phyloP scores from a whole-genome alignment of 2,888 invertebrate species.

The Odiellus spinosus region DNA sequence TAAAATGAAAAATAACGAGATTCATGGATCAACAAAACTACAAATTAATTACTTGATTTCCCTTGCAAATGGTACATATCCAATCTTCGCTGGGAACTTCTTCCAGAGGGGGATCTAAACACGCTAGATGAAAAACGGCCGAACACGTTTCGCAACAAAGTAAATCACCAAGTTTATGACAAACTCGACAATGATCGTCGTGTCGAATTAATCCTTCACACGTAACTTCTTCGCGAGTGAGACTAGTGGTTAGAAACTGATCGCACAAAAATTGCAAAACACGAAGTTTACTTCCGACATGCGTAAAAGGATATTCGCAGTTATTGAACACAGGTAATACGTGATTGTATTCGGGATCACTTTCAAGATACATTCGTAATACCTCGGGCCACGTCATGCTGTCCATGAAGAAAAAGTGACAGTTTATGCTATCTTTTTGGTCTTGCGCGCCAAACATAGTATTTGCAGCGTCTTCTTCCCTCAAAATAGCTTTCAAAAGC shows the following conservation, averaged over 20 bases:
- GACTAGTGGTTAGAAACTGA: slow-evolving; percentile 81
- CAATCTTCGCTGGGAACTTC: slow-evolving; percentile 94
- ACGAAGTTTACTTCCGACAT: slow-evolving; percentile 57
- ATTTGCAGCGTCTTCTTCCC: slow-evolving; percentile 87
- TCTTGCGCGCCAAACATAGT: slow-evolving; percentile 92
- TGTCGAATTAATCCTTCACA: slow-evolving; percentile 54
- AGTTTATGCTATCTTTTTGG: slow-evolving; percentile 92
- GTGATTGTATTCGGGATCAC: slow-evolving; percentile 42
- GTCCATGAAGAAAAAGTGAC: slow-evolving; percentile 80
- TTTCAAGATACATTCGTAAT: slow-evolving; percentile 72
- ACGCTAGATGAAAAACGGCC: slow-evolving; percentile 91
- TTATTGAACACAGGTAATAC: slow-evolving; percentile 25
- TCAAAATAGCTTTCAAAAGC: slow-evolving; percentile 70
- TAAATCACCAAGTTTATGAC: slow-evolving; percentile 81
- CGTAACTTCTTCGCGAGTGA: slow-evolving; percentile 78
- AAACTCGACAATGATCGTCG: slow-evolving; percentile 38
- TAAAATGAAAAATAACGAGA: too few relatives aligned
- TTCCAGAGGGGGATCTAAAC: slow-evolving; percentile 82
- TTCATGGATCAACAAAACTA: neutral
- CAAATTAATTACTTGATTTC: slow-evolving; percentile 48
- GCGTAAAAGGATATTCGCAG: slow-evolving; percentile 66
- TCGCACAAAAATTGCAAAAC: slow-evolving; percentile 83
- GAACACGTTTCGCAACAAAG: slow-evolving; percentile 96
- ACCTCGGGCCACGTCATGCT: slow-evolving; percentile 93
- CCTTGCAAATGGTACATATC: slow-evolving; percentile 86